phyloP scores from a whole-genome alignment of 2,888 invertebrate genomes.

The Pheosia tremula region DNA sequence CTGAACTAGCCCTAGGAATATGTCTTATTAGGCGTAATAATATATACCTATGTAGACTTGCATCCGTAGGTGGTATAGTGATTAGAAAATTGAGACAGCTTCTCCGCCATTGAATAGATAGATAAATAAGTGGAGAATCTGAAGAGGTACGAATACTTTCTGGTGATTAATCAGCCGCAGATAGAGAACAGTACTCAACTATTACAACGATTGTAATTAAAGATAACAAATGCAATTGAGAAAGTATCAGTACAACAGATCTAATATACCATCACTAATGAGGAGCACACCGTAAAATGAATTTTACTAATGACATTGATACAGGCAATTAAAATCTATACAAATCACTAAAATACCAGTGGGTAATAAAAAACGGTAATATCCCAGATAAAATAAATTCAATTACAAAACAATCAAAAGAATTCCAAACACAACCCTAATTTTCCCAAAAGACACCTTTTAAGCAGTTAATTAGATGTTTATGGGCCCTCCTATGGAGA shows the following conservation, averaged over 20 bases:
- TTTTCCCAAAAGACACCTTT: slow-evolving; percentile 29
- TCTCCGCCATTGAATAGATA: too few relatives aligned
- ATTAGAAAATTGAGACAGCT: background rate
- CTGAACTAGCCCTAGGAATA: slow-evolving; percentile 24
- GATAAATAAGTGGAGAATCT: too few relatives aligned
- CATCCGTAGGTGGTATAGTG: background rate
- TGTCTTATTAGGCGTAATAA: slow-evolving; percentile 29
- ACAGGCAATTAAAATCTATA: background rate
- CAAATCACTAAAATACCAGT: background rate
- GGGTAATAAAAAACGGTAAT: background rate
- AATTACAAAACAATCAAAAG: slow-evolving; percentile 20
- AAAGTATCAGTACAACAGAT: background rate
- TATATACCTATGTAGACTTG: slow-evolving; percentile 6
- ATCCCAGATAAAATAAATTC: slow-evolving; percentile 14
- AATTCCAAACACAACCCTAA: slow-evolving; percentile 12
- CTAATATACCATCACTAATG: slow-evolving; percentile 1
- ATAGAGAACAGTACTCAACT: background rate
- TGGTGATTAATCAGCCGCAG: slow-evolving; percentile 2
- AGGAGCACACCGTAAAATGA: background rate
- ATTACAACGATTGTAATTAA: background rate
- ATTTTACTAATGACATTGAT: slow-evolving; percentile 3
- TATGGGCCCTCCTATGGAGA: slow-evolving; percentile 57
- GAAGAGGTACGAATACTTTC: background rate
- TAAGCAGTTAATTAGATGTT: slow-evolving; percentile 55
- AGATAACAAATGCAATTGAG: slow-evolving; percentile 10